Conservation (phyloP, 2,113 vertebrate genomes). For the Psephotus haematonotus region DNA sequence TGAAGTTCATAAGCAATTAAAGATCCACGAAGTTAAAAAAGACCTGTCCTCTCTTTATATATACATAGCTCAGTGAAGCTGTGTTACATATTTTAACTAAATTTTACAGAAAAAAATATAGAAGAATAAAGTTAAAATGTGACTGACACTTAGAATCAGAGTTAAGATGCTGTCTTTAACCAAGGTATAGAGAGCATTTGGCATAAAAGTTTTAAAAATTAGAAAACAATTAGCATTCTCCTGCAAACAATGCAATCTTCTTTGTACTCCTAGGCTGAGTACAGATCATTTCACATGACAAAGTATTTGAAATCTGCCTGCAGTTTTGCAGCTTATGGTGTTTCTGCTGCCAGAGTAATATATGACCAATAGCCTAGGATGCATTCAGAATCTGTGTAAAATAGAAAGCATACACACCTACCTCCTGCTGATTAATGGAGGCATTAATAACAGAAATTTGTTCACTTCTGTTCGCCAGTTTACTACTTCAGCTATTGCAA, state of each 20-base stretch:
- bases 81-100: not conserved
- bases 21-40: not conserved
- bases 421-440: not conserved
- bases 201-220: not conserved
- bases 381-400: not conserved
- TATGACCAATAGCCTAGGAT: not conserved
- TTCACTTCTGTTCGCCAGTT: not conserved
- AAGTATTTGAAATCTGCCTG: not conserved
- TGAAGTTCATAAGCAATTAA: slow-evolving; percentile 34
- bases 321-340: not conserved
- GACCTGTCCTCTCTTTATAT: not conserved
- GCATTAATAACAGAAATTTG: not conserved
- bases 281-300: not conserved
- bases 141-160: not conserved
- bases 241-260: not conserved
- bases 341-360: not conserved
- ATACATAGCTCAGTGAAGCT: not conserved
- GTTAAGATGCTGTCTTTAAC: not conserved
- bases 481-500: not conserved
- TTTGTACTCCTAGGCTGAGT: not conserved
- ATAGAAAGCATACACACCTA: not conserved
- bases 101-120: not conserved
- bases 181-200: not conserved
- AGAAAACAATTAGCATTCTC: not conserved
- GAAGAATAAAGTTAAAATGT: not conserved